phyloP scores from a whole-genome alignment of 2,113 vertebrate species.

The Ariopsis seemanni region DNA sequence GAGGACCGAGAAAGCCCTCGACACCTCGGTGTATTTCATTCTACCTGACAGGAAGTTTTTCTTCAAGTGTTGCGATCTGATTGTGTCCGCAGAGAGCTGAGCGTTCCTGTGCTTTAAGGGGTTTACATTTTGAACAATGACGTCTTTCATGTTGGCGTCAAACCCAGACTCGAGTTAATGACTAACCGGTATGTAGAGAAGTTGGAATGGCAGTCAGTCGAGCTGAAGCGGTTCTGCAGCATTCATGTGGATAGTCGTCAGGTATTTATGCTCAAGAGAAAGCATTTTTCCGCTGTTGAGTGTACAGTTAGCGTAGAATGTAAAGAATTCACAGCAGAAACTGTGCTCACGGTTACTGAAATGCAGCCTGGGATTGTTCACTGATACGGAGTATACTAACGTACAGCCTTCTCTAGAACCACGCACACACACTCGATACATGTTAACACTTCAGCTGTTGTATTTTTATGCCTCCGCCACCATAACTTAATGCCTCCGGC shows the following conservation, averaged over 20 bases:
- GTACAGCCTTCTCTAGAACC: neutral
- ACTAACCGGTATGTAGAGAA: neutral
- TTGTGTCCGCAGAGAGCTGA: neutral
- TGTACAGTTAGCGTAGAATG: neutral
- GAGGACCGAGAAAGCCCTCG: constrained; percentile 53
- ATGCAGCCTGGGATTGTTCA: neutral
- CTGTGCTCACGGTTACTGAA: neutral
- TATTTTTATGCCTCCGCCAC: neutral
- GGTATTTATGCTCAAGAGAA: neutral
- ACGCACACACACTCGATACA: neutral
- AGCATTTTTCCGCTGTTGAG: neutral
- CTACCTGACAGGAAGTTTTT: constrained; percentile 34
- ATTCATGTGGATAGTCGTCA: neutral
- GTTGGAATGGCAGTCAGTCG: neutral
- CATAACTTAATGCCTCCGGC: no score
- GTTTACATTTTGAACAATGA: constrained; percentile 27
- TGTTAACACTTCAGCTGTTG: neutral
- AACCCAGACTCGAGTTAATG: neutral
- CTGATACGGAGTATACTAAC: neutral
- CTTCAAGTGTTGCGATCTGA: neutral
- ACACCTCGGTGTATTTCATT: constrained; percentile 47
- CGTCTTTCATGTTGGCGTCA: neutral
- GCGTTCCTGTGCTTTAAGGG: neutral
- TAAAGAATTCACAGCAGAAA: neutral
- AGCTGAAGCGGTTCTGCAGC: constrained; percentile 7